A percentile compares a stretch with the other conserved stretches of the same genome.
These are phyloP conservation scores for Cataglyphis albicans DNA, from an alignment of 2,888 invertebrate genomes.

Conservation along the genomic window DNA sequence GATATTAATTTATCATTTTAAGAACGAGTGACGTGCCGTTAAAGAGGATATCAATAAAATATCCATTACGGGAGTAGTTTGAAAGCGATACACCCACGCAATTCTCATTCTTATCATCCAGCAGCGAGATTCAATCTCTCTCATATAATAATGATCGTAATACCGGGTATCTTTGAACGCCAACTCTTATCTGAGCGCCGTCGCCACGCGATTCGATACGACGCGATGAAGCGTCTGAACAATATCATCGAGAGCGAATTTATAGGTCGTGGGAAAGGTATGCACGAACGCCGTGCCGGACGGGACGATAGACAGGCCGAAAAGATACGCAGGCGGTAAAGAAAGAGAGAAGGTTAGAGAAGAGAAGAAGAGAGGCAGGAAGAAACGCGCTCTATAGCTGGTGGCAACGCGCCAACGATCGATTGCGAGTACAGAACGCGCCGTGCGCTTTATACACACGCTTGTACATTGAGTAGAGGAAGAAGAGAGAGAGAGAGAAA, in stretches of 20 bases:
- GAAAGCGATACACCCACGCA: not conserved
- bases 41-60: conserved; percentile 34
- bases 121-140: conserved; percentile 62
- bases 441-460: conserved; percentile 48
- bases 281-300: conserved; percentile 58
- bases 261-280: conserved; percentile 78
- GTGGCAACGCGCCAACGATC: conserved; percentile 76
- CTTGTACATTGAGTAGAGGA: conserved; percentile 31
- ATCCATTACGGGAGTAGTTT: conserved; percentile 33
- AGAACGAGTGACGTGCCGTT: not conserved
- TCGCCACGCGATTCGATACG: conserved; percentile 21
- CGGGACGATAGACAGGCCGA: conserved; percentile 34
- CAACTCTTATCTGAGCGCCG: conserved; percentile 64
- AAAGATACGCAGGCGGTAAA: conserved; percentile 27
- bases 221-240: conserved; percentile 57
- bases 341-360: conserved; percentile 10
- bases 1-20: conserved; percentile 10
- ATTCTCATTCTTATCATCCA: not conserved
- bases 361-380: conserved; percentile 53
- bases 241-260: conserved; percentile 77
- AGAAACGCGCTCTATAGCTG: conserved; percentile 56
- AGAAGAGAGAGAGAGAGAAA: conserved; percentile 7
- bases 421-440: conserved; percentile 66
- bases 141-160: conserved; percentile 53
- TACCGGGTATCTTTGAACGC: conserved; percentile 46